phyloP scores from a whole-genome alignment of 2,888 invertebrate species.

The Ormyrus labotus region DNA sequence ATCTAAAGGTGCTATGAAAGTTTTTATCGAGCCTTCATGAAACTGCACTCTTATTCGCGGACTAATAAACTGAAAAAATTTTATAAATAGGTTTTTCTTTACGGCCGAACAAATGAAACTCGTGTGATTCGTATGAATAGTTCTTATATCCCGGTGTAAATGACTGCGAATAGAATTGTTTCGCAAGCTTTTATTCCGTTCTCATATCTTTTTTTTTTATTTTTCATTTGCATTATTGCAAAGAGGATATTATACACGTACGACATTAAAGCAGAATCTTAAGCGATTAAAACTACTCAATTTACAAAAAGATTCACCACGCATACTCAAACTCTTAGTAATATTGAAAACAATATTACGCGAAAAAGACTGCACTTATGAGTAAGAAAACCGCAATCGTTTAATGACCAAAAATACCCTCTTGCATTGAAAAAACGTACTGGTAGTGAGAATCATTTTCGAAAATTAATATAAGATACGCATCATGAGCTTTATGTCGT shows the following conservation, averaged over 20 bases:
- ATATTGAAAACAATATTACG: constrained; percentile 20
- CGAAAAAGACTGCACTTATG: constrained; percentile 40
- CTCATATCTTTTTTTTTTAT: constrained; percentile 26
- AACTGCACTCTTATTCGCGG: constrained; percentile 40
- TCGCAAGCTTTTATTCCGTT: constrained; percentile 27
- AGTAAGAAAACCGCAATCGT: constrained; percentile 25
- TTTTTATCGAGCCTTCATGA: constrained; percentile 16
- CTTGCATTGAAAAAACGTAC: constrained; percentile 16
- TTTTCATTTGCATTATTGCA: constrained; percentile 29
- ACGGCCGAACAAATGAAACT: constrained; percentile 45
- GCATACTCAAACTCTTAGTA: background rate
- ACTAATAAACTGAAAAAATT: constrained; percentile 29
- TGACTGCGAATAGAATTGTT: constrained; percentile 21
- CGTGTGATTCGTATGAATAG: constrained; percentile 38
- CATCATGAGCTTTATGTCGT: constrained; percentile 2
- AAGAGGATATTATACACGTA: background rate
- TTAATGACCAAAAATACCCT: constrained; percentile 17
- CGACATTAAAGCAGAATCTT: constrained; percentile 9
- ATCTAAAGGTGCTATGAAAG: constrained; percentile 29
- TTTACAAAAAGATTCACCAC: no score
- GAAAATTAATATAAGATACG: background rate
- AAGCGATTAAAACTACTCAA: constrained; percentile 1
- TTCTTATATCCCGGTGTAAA: constrained; percentile 32
- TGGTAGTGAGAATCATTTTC: no score
- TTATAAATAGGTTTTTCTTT: constrained; percentile 29